Conservation (phyloP, 2,113 vertebrate species). For the Carassius carassius region DNA sequence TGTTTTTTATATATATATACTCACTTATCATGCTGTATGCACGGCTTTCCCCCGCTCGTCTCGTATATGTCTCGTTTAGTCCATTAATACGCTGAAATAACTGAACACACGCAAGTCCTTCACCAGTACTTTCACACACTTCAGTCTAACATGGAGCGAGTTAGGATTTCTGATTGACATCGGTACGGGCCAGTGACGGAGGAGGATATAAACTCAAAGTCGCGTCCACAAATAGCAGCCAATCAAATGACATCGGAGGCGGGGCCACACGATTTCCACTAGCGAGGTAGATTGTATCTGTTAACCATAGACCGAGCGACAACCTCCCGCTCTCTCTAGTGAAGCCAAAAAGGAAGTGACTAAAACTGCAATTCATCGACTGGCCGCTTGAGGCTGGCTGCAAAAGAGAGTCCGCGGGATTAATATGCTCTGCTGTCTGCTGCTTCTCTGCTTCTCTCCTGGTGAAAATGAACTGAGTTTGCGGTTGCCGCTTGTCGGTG, state of each 20-base stretch:
- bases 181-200: constrained; percentile 62
- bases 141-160: constrained; percentile 68
- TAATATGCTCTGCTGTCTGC: too few relatives aligned
- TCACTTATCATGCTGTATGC: constrained; percentile 77
- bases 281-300: constrained; percentile 62
- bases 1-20: constrained; percentile 54
- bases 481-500: too few relatives aligned
- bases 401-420: too few relatives aligned
- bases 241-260: constrained; percentile 49
- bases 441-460: too few relatives aligned
- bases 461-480: too few relatives aligned
- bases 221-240: constrained; percentile 50
- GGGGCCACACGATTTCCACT: constrained; percentile 63
- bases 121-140: constrained; percentile 75
- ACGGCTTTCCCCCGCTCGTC: constrained; percentile 40
- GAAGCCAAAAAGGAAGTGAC: too few relatives aligned
- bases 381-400: too few relatives aligned
- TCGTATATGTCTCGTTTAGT: constrained; percentile 62
- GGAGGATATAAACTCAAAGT: background rate
- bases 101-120: constrained; percentile 69
- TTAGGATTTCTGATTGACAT: constrained; percentile 55
- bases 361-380: too few relatives aligned
- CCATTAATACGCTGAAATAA: constrained; percentile 68
- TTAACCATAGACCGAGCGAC: constrained; percentile 31
- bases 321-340: too few relatives aligned